Conservation (phyloP, 2,113 vertebrate genomes). For the Echinops telfairi region DNA sequence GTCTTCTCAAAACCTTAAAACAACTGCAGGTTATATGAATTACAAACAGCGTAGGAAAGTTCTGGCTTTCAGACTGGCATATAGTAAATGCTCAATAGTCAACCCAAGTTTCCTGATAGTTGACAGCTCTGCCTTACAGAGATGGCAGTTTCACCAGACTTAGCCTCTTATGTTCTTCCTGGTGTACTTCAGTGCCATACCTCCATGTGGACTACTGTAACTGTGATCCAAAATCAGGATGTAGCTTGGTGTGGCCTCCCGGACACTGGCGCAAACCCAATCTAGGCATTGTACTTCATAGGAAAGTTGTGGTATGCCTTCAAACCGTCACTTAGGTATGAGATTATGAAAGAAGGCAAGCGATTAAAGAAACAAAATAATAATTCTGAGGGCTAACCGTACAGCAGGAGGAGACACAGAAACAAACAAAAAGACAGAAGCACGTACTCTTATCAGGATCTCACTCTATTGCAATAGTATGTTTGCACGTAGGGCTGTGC, state of each 20-base stretch:
- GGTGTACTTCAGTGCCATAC: conserved; percentile 2
- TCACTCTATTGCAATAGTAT: neutral
- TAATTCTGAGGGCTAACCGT: neutral
- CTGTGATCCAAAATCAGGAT: neutral
- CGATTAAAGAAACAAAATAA: neutral
- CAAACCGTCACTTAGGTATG: neutral
- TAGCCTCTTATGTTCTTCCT: neutral
- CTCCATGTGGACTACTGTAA: neutral
- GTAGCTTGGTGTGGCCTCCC: neutral
- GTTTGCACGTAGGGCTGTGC: neutral
- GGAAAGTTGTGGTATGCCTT: neutral
- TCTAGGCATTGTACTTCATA: neutral
- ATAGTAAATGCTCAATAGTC: neutral
- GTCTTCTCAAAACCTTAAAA: conserved; percentile 12
- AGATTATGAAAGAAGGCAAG: neutral
- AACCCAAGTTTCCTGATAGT: neutral
- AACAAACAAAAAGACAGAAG: neutral
- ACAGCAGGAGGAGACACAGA: neutral
- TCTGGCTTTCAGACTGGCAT: neutral
- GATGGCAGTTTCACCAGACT: neutral
- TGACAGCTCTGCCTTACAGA: conserved; percentile 1
- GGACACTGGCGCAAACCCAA: neutral
- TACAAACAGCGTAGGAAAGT: neutral
- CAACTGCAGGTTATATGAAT: neutral
- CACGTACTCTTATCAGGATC: neutral